Conservation (phyloP, 2,888 invertebrate species). For the Synergus itoensis region DNA sequence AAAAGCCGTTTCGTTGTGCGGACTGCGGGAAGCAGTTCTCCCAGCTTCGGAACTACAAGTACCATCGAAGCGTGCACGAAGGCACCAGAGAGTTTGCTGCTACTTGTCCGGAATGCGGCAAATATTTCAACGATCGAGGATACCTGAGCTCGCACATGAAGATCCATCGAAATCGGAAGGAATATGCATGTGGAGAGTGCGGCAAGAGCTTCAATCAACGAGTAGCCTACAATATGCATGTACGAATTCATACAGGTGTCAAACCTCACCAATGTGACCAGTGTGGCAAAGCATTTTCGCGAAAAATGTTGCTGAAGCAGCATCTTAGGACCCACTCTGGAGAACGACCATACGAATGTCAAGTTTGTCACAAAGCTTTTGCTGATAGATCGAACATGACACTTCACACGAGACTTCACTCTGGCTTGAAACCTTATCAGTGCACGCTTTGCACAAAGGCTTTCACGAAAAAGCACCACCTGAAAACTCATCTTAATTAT, state of each 20-base stretch:
- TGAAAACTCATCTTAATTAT: constrained; percentile 91
- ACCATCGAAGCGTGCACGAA: constrained; percentile 88
- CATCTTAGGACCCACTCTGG: constrained; percentile 91
- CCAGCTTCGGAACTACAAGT: constrained; percentile 90
- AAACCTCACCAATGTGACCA: constrained; percentile 88
- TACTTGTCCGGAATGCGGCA: constrained; percentile 87
- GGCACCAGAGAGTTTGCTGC: constrained; percentile 91
- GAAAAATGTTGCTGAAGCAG: constrained; percentile 91
- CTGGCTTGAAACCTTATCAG: constrained; percentile 88
- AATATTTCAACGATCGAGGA: constrained; percentile 90
- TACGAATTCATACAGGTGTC: constrained; percentile 89
- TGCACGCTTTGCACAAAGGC: constrained; percentile 86
- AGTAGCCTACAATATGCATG: constrained; percentile 93
- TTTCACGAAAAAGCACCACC: constrained; percentile 91
- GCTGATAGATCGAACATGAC: constrained; percentile 93
- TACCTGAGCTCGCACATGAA: constrained; percentile 93
- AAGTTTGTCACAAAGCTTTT: constrained; percentile 90
- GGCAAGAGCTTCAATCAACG: constrained; percentile 92
- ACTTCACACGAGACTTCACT: constrained; percentile 88
- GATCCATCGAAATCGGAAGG: constrained; percentile 90
- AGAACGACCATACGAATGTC: constrained; percentile 89
- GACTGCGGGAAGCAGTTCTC: constrained; percentile 91
- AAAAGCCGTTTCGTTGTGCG: constrained; percentile 84
- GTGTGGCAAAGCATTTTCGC: constrained; percentile 90
- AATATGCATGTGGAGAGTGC: constrained; percentile 89